Base-by-base conservation (phyloP, 2,797 vertebrate species). In the Arvicola amphibius region DNA sequence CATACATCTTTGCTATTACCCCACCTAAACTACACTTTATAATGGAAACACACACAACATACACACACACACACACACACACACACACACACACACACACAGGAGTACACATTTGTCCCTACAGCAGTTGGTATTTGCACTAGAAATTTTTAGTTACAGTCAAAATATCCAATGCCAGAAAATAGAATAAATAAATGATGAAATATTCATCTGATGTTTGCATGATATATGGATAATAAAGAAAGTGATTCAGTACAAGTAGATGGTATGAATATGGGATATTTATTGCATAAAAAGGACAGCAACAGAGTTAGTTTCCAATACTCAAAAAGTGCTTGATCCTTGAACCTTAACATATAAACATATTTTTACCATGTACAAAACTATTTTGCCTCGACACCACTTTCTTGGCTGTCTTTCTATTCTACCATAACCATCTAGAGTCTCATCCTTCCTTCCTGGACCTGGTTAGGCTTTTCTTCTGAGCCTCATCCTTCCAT, bases 181-280 rank as follows among this genome's bases (percentile, higher is more conserved):
- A 97, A 95, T 17, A 69, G 14, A 40, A 43, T 92, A 77, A 92
- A 85, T 48, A 61, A 92, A 74, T 53, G 63, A 71, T 69, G 37
- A 80, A 37, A 69, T 1, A 88, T 37, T 8, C 8, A 67, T 37
- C 83, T 91, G 43, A 25, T 65, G 43, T 51, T 91, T 86, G 67
- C 25, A 37, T 69, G 95, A 95, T 92, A 40, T 27, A 73, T 40
- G 14, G 85, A 88, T 65, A 92, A 71, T 76, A 95, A 79, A 92
- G 67, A 91, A 92, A 91, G 59, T 6, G 14, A 90, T 51, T 90
- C 90, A 86, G 51, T 78, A 61, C 2, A 78, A 61, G 43, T 48
- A 51, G 29, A 48, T 12, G 32, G 63, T 73, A 89, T n/a, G 40
- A 92, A 25, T 48, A 81, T 6, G 32, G 79, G 34, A 51, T 56